Conservation (phyloP, 2,888 invertebrate species). For the Aspidiotus rigidus region DNA sequence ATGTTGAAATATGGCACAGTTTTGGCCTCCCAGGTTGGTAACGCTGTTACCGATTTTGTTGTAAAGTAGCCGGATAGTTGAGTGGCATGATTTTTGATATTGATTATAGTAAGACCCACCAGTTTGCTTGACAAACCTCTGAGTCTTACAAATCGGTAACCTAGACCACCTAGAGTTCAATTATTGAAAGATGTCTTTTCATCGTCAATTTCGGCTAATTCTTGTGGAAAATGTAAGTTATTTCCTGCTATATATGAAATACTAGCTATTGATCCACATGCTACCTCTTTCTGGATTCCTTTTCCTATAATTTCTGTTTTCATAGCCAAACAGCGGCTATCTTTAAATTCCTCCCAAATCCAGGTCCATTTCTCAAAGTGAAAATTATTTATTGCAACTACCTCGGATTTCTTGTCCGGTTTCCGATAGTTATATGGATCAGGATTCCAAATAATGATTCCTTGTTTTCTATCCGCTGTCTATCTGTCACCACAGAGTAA, state of each 20-base stretch:
- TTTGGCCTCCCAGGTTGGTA: too few species aligned
- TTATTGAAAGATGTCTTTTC: neutral
- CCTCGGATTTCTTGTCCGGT: slow-evolving; percentile 8
- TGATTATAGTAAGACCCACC: too few species aligned
- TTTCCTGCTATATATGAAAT: neutral
- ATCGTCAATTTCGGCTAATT: neutral
- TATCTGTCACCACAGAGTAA: slow-evolving; percentile 5
- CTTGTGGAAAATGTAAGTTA: neutral
- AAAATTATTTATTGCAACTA: neutral
- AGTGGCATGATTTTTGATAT: too few species aligned
- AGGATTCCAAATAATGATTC: slow-evolving; percentile 10
- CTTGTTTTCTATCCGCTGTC: slow-evolving; percentile 8
- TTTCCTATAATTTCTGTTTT: neutral
- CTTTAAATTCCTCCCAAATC: neutral
- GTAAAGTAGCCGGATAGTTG: too few species aligned
- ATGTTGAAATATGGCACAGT: too few species aligned
- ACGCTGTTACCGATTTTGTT: too few species aligned
- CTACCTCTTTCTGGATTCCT: slow-evolving; percentile 1
- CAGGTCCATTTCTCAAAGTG: neutral
- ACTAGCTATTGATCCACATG: slow-evolving; percentile 2
- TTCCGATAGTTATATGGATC: slow-evolving; percentile 8
- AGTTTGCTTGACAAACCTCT: too few species aligned
- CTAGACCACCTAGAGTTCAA: too few species aligned
- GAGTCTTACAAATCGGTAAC: too few species aligned
- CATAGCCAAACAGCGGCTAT: neutral